These are phyloP conservation scores for human DNA, from an alignment of 2,113 vertebrate genomes.

Conservation along the genomic window GRCh38 chr22:40872501-40873000, in stretches of 20 bases:
- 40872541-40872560: too few relatives aligned
- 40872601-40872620: neutral
- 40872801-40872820: neutral
- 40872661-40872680: too few relatives aligned
- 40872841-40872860: neutral
- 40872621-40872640: too few relatives aligned
- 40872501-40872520: too few relatives aligned
- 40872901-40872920: neutral
- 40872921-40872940: neutral
- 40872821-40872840: neutral
- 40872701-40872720: too few relatives aligned
- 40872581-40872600: too few relatives aligned
- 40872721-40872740: too few relatives aligned
- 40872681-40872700: too few relatives aligned
- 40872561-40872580: too few relatives aligned
- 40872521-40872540: too few relatives aligned
- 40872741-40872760: too few relatives aligned
- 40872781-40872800: neutral
- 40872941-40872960: slow-evolving; percentile 2
- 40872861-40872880: neutral
- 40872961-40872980: neutral
- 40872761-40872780: neutral
- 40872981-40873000: neutral
- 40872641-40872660: too few relatives aligned
- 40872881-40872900: neutral